A percentile compares a stretch with the other conserved stretches of the same genome.
phyloP scores from a whole-genome alignment of 2,888 invertebrate genomes.

The Leuctra nigra region DNA sequence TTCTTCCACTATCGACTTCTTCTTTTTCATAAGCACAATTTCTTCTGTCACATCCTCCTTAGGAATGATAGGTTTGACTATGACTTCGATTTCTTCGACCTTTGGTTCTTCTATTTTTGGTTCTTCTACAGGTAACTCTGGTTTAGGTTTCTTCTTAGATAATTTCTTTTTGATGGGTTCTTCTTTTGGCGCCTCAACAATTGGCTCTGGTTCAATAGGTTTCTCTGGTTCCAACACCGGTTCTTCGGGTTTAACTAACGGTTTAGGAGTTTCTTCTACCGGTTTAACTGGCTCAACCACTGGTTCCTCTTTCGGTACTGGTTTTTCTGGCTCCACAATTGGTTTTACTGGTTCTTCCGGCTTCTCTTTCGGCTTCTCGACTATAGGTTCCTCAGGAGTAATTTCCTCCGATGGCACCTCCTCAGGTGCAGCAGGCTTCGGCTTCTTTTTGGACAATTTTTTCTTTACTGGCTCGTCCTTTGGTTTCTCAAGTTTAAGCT shows the following conservation, averaged over 20 bases:
- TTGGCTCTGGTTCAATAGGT: slow-evolving; percentile 11
- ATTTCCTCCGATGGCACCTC: slow-evolving; percentile 23
- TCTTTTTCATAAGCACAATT: slow-evolving; percentile 42
- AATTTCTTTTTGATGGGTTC: slow-evolving; percentile 29
- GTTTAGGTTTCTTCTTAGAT: slow-evolving; percentile 26
- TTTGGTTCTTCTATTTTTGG: slow-evolving; percentile 37
- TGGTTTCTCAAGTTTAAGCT: slow-evolving; percentile 8
- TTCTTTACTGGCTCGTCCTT: slow-evolving; percentile 31
- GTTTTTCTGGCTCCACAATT: slow-evolving; percentile 29
- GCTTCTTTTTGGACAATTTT: slow-evolving; percentile 5
- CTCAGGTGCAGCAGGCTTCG: slow-evolving; percentile 15
- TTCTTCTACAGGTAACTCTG: slow-evolving; percentile 8
- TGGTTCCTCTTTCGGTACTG: slow-evolving; percentile 35
- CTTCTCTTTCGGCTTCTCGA: slow-evolving; percentile 30
- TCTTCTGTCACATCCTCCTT: slow-evolving; percentile 38
- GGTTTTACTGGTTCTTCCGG: slow-evolving; percentile 30
- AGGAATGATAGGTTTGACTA: too few relatives aligned
- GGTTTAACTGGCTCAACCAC: slow-evolving; percentile 37
- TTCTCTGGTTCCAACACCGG: slow-evolving; percentile 17
- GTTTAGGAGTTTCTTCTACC: slow-evolving; percentile 33
- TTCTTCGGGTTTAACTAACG: slow-evolving; percentile 29
- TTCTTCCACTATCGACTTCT: slow-evolving; percentile 33
- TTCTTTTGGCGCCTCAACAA: slow-evolving; percentile 19
- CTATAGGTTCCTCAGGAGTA: slow-evolving; percentile 33
- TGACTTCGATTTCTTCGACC: too few relatives aligned